Evolutionary conservation across 2,797 vertebrate species (phyloP).

Genomic region (Myiotriccus ornatus): DNA sequence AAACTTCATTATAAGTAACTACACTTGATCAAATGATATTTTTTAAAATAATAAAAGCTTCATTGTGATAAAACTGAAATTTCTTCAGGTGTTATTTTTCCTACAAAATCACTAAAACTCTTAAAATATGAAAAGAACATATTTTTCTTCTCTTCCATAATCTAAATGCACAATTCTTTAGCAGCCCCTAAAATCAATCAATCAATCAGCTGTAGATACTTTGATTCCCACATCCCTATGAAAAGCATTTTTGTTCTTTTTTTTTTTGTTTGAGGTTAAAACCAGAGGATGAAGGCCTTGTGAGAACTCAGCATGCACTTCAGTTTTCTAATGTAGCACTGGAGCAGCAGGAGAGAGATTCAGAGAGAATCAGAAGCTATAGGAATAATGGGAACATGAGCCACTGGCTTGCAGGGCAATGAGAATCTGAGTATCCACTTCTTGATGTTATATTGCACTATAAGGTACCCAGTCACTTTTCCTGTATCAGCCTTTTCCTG

Average conservation of each 20-base stretch:
- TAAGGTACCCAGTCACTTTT: not conserved
- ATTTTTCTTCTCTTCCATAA: not conserved
- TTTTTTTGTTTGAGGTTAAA: not conserved
- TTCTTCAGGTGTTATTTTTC: not conserved
- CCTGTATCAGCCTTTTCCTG: not conserved
- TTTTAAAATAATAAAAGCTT: not conserved
- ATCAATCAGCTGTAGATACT: not conserved
- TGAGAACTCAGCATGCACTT: not conserved
- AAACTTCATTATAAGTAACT: not conserved
- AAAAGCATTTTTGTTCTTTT: not conserved
- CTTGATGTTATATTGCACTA: not conserved
- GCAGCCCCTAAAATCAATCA: not conserved
- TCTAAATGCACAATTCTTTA: not conserved
- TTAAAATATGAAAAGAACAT: not conserved
- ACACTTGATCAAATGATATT: not conserved
- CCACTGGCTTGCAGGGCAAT: not conserved
- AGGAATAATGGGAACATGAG: not conserved
- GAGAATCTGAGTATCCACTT: not conserved
- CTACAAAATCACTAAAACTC: not conserved
- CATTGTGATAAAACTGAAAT: not conserved
- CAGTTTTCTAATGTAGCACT: not conserved
- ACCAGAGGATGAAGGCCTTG: not conserved
- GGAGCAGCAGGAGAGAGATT: not conserved
- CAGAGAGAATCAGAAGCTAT: not conserved
- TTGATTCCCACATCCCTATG: not conserved